phyloP scores from a whole-genome alignment of 2,113 vertebrate species.

The Saguinus midas region DNA sequence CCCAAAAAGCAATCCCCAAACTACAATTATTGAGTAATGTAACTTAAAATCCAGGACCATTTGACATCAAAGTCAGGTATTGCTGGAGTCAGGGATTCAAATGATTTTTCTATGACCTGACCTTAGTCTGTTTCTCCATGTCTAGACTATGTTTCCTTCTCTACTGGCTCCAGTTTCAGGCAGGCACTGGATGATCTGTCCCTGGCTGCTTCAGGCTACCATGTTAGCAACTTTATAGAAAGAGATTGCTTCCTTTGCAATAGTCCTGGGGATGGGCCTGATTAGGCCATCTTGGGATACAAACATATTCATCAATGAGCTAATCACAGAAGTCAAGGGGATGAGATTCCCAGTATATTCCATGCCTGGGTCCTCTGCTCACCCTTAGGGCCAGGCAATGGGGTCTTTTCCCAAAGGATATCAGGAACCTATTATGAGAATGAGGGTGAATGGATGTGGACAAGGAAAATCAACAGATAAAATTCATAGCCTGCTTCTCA shows the following conservation, averaged over 20 bases:
- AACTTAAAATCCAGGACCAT: slow-evolving; percentile 5
- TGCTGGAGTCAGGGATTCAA: neutral
- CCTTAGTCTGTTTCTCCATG: neutral
- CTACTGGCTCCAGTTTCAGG: neutral
- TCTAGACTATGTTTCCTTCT: neutral
- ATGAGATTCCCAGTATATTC: neutral
- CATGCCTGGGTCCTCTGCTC: neutral
- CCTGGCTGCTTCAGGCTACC: neutral
- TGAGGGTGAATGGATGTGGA: neutral
- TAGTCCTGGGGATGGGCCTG: neutral
- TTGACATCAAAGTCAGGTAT: neutral
- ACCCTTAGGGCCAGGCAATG: neutral
- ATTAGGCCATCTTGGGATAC: neutral
- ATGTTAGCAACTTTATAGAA: neutral
- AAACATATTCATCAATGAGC: neutral
- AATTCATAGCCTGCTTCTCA: neutral
- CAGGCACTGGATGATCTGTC: neutral
- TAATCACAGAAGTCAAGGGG: neutral
- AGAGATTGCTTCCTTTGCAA: neutral
- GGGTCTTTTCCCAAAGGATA: neutral
- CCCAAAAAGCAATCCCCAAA: neutral
- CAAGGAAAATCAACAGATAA: neutral
- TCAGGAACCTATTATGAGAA: neutral
- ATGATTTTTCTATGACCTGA: neutral
- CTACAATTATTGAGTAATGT: neutral